phyloP scores from a whole-genome alignment of 2,888 invertebrate species.

The Macaria liturata region DNA sequence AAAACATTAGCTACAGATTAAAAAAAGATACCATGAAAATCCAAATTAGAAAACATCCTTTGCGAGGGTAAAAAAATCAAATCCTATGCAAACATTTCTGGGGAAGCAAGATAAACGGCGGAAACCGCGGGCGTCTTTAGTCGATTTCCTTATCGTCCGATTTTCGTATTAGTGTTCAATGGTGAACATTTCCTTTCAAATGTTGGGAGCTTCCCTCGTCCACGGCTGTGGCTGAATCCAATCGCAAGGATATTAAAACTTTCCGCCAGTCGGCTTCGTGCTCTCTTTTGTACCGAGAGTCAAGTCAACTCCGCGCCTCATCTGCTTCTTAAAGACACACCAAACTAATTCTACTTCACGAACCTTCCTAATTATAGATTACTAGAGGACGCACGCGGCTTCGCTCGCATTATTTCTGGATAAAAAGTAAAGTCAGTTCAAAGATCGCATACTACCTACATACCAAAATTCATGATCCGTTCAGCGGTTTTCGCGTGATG shows the following conservation, averaged over 20 bases:
- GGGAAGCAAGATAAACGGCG: constrained; percentile 37
- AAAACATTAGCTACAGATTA: too few species aligned
- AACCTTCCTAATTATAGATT: constrained; percentile 34
- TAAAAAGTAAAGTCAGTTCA: too few species aligned
- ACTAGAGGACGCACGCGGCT: too few species aligned
- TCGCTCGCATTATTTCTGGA: too few species aligned
- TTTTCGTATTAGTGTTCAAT: constrained; percentile 69
- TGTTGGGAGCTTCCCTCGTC: constrained; percentile 49
- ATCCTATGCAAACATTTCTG: constrained; percentile 26
- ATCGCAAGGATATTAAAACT: constrained; percentile 82
- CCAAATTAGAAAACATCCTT: too few species aligned
- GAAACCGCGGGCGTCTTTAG: constrained; percentile 48
- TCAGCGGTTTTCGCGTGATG: too few species aligned
- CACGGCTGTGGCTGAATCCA: constrained; percentile 71
- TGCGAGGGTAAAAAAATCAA: constrained; percentile 2
- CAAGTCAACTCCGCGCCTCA: constrained; percentile 45
- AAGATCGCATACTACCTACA: too few species aligned
- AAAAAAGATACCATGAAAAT: too few species aligned
- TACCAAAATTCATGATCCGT: too few species aligned
- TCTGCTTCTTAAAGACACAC: constrained; percentile 58
- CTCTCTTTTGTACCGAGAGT: constrained; percentile 63
- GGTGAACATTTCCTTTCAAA: constrained; percentile 34
- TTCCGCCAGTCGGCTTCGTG: constrained; percentile 62
- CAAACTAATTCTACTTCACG: constrained; percentile 52
- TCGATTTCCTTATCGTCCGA: constrained; percentile 64